These are phyloP conservation scores for Lonchura striata DNA, from an alignment of 2,113 vertebrate genomes.

Conservation along the genomic window DNA sequence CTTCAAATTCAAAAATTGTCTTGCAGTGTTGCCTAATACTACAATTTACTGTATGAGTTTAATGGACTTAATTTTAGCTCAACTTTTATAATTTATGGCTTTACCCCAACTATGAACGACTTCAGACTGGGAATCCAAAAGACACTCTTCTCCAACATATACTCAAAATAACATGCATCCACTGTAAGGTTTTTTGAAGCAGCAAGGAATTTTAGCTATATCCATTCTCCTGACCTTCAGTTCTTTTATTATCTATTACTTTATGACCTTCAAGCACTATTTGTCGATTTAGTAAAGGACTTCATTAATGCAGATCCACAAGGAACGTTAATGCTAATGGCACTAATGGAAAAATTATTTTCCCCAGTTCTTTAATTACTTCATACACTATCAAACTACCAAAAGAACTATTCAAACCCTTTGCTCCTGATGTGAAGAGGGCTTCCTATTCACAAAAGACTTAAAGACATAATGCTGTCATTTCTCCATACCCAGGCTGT, in stretches of 20 bases:
- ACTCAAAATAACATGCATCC: not conserved
- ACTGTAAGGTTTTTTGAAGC: not conserved
- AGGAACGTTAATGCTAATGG: not conserved
- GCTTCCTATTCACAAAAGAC: not conserved
- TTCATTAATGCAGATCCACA: not conserved
- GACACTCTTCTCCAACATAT: not conserved
- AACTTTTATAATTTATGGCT: not conserved
- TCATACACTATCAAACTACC: not conserved
- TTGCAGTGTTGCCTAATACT: not conserved
- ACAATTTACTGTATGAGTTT: not conserved
- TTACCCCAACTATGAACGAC: not conserved
- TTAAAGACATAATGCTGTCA: not conserved
- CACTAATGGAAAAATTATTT: not conserved
- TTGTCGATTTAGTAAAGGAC: not conserved
- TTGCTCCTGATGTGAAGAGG: not conserved
- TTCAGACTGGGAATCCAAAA: not conserved
- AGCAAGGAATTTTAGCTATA: not conserved
- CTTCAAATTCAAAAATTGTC: not conserved
- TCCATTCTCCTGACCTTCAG: not conserved
- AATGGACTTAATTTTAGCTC: not conserved
- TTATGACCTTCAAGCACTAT: not conserved
- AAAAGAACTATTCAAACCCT: not conserved
- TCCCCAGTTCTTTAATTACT: not conserved
- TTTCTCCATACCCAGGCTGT: slow-evolving; percentile 81
- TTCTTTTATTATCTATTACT: not conserved